A percentile compares a stretch with the other conserved stretches of the same genome.
Conservation (phyloP, 1,140 invertebrate species). For the Chironomus striatipennis region DNA sequence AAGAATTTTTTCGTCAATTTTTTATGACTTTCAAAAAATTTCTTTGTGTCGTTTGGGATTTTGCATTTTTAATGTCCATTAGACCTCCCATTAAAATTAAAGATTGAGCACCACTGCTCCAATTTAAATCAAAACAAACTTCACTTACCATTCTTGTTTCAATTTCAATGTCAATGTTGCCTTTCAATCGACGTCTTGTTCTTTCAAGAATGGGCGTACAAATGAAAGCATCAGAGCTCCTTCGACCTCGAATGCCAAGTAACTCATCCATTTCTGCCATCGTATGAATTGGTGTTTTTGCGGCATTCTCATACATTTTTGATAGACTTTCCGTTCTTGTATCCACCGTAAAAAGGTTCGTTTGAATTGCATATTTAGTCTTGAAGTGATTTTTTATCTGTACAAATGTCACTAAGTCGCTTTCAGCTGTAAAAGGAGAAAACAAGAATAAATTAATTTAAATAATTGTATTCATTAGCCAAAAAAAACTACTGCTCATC, state of each 20-base stretch:
- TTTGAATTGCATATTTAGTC: conserved; percentile 50
- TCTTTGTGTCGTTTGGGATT: too few species aligned
- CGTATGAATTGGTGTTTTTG: conserved; percentile 44
- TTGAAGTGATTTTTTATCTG: conserved; percentile 62
- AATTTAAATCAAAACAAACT: too few species aligned
- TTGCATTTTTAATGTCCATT: too few species aligned
- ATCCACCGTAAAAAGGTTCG: conserved; percentile 57
- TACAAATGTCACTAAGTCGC: conserved; percentile 74
- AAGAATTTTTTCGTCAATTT: too few species aligned
- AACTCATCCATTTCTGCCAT: conserved; percentile 42
- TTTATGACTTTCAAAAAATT: too few species aligned
- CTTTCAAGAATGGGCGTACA: conserved; percentile 71
- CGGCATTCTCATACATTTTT: conserved; percentile 64
- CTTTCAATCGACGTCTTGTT: conserved; percentile 52
- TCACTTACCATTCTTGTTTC: conserved; percentile 73
- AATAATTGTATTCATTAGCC: too few species aligned
- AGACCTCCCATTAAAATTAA: too few species aligned
- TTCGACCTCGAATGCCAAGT: conserved; percentile 43
- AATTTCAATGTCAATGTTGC: conserved; percentile 70
- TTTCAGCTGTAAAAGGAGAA: conserved; percentile 63
- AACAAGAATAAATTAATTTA: conserved; percentile 18
- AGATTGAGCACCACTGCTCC: too few species aligned
- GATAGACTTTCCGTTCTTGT: conserved; percentile 50
- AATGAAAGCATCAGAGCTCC: conserved; percentile 52
- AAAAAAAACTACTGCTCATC: too few species aligned